Base-by-base conservation (phyloP, 1,140 invertebrate species). In the Neotoxoptera formosana region DNA sequence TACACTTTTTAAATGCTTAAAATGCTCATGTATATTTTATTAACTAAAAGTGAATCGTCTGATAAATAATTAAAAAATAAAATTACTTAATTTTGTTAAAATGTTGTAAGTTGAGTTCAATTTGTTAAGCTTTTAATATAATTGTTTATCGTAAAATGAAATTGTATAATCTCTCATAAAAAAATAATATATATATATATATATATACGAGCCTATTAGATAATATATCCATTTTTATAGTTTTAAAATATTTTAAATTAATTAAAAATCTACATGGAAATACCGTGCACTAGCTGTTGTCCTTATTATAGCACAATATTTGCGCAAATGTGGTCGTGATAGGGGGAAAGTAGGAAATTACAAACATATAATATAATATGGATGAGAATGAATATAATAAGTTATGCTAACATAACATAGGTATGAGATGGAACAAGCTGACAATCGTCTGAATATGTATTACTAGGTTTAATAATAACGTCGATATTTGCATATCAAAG, bases 371-470 rank as follows among this genome's bases (percentile, higher is more conserved):
- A 87, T 47, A 30, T 30, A 36, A 45, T 86, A 51, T 34, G 47
- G 20, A 47, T 21, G 8, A 34, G n/a, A 51, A 41, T 41, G 41
- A 41, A 41, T 41, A 41, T 88, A 88, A 88, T 88, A 88, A 88
- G 48, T 51, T 51, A 88, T 88, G 86, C 84, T 47, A 87, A 45
- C 84, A 47, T 86, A 25, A 30, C 21, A 45, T 7, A 4, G 45
- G 41, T 87, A 30, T 20, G 47, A 45, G 30, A 48, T n/a, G 7
- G 17, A 21, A 11, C 20, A 45, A n/a, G 48, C 6, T 51, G n/a
- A 89, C 51, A 87, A n/a, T 87, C 47, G n/a, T 87, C 45, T 48
- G 17, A 87, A 51, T 87, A 87, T 87, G 17, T 51, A 87, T 48
- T 76, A 76, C 14, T 14, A 48, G 7, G 14, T 48, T 87, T n/a